A percentile compares a stretch with the other conserved stretches of the same genome.
phyloP scores from a whole-genome alignment of 2,888 invertebrate genomes.

The Syritta pipiens region DNA sequence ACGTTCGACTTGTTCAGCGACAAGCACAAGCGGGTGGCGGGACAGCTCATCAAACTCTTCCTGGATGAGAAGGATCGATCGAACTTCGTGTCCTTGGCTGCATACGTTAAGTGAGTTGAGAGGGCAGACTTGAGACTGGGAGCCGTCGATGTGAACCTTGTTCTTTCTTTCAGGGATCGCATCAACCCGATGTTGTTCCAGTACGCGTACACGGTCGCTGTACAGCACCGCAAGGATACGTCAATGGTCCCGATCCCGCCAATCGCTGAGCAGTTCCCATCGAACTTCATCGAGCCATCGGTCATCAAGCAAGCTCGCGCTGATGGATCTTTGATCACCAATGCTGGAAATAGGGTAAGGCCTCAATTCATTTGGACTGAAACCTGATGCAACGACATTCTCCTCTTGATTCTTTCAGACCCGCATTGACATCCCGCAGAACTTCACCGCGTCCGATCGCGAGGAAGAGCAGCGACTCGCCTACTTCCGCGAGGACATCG shows the following conservation, averaged over 20 bases:
- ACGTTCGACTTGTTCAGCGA: constrained; percentile 88
- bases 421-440: constrained; percentile 84
- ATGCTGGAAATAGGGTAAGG: constrained; percentile 79
- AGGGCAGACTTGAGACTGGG: not conserved
- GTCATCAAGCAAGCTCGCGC: constrained; percentile 86
- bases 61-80: constrained; percentile 83
- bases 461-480: constrained; percentile 90
- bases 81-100: constrained; percentile 85
- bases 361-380: not conserved
- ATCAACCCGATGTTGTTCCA: constrained; percentile 90
- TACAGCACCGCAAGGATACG: constrained; percentile 82
- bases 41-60: constrained; percentile 85
- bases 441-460: constrained; percentile 87
- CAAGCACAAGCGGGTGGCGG: constrained; percentile 85
- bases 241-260: constrained; percentile 85
- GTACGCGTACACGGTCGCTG: constrained; percentile 87
- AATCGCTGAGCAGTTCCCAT: constrained; percentile 89
- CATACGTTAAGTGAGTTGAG: constrained; percentile 79
- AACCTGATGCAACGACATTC: not conserved
- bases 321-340: constrained; percentile 83
- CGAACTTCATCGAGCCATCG: constrained; percentile 89
- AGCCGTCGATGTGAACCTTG: not conserved
- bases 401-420: constrained; percentile 55
- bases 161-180: constrained; percentile 81
- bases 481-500: constrained; percentile 92